Conservation (phyloP, 2,888 invertebrate genomes). For the Tineola bisselliella region DNA sequence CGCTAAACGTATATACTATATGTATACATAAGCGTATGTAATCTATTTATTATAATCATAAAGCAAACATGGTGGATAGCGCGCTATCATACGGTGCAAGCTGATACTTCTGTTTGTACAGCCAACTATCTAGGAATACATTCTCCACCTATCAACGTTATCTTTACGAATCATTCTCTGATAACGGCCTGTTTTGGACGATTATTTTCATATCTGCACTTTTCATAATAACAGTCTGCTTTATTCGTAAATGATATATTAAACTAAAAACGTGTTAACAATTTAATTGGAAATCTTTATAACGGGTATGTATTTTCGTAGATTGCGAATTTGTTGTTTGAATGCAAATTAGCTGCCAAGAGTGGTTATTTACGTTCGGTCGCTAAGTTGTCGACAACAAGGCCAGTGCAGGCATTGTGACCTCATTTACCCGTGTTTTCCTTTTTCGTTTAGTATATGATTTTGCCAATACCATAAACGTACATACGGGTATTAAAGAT, state of each 20-base stretch:
- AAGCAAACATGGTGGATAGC: slow-evolving; percentile 24
- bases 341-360: not conserved
- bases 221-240: not conserved
- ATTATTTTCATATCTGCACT: slow-evolving; percentile 25
- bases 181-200: slow-evolving; percentile 45
- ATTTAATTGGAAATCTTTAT: not conserved
- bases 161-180: slow-evolving; percentile 33
- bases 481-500: not conserved
- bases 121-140: slow-evolving; percentile 42
- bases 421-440: slow-evolving; percentile 5
- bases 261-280: not conserved
- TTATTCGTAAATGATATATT: not conserved
- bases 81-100: slow-evolving; percentile 48
- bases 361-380: not conserved
- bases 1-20: not conserved
- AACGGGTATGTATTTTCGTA: not conserved
- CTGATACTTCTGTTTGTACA: slow-evolving; percentile 42
- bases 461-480: not conserved
- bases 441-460: not conserved
- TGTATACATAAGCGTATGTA: not conserved
- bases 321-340: not conserved
- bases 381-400: slow-evolving; percentile 6
- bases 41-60: not conserved
- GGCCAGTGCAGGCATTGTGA: slow-evolving; percentile 1
- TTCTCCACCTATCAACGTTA: slow-evolving; percentile 41